phyloP scores from a whole-genome alignment of 1,140 invertebrate genomes.

The Hormaphis cornu region DNA sequence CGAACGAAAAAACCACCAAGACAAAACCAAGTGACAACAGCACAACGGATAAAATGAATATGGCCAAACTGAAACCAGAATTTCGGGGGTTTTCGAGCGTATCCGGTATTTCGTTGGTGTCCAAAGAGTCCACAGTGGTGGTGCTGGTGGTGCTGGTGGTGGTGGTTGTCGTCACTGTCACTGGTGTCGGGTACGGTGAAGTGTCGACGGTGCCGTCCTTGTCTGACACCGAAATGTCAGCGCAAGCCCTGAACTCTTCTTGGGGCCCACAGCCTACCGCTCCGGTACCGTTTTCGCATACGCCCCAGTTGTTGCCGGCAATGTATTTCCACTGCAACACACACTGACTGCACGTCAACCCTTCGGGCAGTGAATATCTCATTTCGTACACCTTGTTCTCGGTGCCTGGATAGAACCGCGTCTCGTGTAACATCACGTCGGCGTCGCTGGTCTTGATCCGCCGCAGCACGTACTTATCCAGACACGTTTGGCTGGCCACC shows the following conservation, averaged over 20 bases:
- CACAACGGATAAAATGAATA: slow-evolving; percentile 43
- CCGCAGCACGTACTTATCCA: slow-evolving; percentile 60
- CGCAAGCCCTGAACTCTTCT: slow-evolving; percentile 77
- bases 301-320: slow-evolving; percentile 71
- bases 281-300: slow-evolving; percentile 58
- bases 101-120: slow-evolving; percentile 36
- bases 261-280: slow-evolving; percentile 73
- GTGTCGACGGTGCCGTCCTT: slow-evolving; percentile 40
- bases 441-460: slow-evolving; percentile 45
- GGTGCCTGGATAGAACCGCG: slow-evolving; percentile 54
- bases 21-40: slow-evolving; percentile 45
- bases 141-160: slow-evolving; percentile 35
- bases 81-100: slow-evolving; percentile 32
- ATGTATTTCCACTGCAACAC: slow-evolving; percentile 73
- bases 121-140: slow-evolving; percentile 30
- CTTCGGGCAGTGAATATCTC: slow-evolving; percentile 57
- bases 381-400: slow-evolving; percentile 70
- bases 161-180: slow-evolving; percentile 27
- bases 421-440: slow-evolving; percentile 41
- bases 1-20: slow-evolving; percentile 42
- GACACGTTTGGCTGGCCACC: slow-evolving; percentile 57
- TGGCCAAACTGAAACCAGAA: slow-evolving; percentile 39
- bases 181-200: slow-evolving; percentile 36
- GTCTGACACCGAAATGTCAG: slow-evolving; percentile 65
- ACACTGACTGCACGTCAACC: slow-evolving; percentile 63